A percentile compares a stretch with the other conserved stretches of the same genome.
Conservation (phyloP, 2,888 invertebrate genomes). For the Himalopsyche kuldschensis region DNA sequence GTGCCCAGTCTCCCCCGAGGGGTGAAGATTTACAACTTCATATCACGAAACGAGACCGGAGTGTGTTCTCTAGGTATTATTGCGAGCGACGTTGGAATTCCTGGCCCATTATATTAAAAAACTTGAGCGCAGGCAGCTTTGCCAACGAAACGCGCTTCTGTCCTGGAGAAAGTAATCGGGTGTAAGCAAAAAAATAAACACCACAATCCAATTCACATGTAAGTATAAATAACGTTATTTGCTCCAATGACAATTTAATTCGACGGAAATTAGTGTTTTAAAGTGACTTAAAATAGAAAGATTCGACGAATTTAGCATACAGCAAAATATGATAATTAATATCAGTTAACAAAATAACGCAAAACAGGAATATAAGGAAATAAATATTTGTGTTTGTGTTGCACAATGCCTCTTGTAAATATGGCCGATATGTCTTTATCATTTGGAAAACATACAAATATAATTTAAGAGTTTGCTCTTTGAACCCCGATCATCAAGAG, state of each 20-base stretch:
- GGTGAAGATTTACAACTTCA: conserved; percentile 32
- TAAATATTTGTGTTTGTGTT: too few species aligned
- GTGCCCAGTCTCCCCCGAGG: background rate
- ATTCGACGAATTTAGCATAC: too few species aligned
- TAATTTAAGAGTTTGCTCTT: too few species aligned
- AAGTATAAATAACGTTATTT: background rate
- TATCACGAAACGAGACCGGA: conserved; percentile 18
- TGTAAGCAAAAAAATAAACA: background rate
- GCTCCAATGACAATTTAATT: background rate
- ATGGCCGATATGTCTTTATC: too few species aligned
- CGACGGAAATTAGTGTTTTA: too few species aligned
- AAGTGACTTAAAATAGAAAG: too few species aligned
- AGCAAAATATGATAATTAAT: too few species aligned
- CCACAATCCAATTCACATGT: background rate
- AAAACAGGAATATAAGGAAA: too few species aligned
- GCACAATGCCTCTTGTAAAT: too few species aligned
- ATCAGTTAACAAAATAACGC: too few species aligned
- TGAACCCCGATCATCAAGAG: too few species aligned
- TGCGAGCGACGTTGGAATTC: conserved; percentile 11
- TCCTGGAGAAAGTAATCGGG: background rate
- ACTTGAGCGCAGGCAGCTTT: conserved; percentile 10
- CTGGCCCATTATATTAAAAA: conserved; percentile 26
- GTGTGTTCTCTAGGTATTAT: conserved; percentile 10
- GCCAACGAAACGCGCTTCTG: background rate
- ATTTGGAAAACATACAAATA: too few species aligned